Evolutionary conservation across 2,113 vertebrate genomes (phyloP), one percentile per base, ranked within the genome.

Genomic region (Rana temporaria): DNA sequence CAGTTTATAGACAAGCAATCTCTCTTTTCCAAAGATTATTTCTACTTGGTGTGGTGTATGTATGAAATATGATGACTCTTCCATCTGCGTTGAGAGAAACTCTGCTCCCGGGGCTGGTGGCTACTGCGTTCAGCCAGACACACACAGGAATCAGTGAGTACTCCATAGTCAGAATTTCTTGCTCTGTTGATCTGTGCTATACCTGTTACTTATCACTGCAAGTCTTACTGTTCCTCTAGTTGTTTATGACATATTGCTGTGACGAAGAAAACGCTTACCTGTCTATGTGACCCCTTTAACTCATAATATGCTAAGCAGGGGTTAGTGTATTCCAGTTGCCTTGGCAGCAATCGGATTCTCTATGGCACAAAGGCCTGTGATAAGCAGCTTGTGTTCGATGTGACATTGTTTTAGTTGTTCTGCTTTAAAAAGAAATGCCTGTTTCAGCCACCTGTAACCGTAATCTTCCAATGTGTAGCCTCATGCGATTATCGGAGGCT

Each of bases 71-170:
- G 85, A 64, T 86, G 67, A 72, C 55, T 32, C 55, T 85, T 68
- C 69, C 64, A 80, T 75, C 77, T 55, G 77, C 78, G 24, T 63
- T 88, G 60, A 86, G 22, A 84, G 85, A 88, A 79, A 52, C 64
- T 22, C 70, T 84, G 63, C 66, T 85, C 12, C 79, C 79, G 30
- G 81, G 83, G 53, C 56, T 88, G 78, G 69, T 81, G 62, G 85
- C 30, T 60, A 67, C 20, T 62, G 56, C 73, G 15, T 68, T 83
- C 62, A 84, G 20, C 52, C 62, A 84, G 34, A 38, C 30, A 56
- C n/a, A 57, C 53, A 72, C 73, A 68, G 79, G 74, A 76, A 67
- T 74, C 74, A 83, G 83, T 85, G 65, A 82, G 76, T 84, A 66
- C 79, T 17, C 53, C 22, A 11, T 64, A 65, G 18, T 2, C 26